Evolutionary conservation across 2,797 vertebrate genomes (phyloP).

Genomic region (Pygocentrus nattereri): DNA sequence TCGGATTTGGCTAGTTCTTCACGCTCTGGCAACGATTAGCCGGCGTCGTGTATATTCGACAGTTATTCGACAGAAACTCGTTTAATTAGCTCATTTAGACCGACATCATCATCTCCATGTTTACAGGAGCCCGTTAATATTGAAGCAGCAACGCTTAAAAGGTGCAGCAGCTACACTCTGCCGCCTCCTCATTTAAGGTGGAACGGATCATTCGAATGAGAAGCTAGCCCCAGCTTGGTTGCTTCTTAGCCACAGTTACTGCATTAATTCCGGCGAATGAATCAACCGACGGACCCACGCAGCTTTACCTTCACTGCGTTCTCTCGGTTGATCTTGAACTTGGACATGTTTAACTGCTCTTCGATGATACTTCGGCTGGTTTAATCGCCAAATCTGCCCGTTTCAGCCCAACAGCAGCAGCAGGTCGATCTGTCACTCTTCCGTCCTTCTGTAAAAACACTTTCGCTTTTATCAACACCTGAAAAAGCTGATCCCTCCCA

Average conservation of each 20-base stretch:
- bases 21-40: not conserved
- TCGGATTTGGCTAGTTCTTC: not conserved
- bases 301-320: conserved; percentile 65
- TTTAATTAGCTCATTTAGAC: not conserved
- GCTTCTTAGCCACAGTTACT: no score
- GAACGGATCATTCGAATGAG: no score
- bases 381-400: not conserved
- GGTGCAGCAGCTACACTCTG: no score
- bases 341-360: conserved; percentile 55
- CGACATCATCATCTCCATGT: no score
- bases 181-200: no score
- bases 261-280: not conserved
- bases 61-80: not conserved
- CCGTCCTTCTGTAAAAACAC: not conserved
- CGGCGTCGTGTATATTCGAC: not conserved
- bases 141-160: no score
- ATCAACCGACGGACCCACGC: not conserved
- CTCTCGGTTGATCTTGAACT: conserved; percentile 65
- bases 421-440: not conserved
- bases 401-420: not conserved
- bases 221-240: no score
- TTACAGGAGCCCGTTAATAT: no score
- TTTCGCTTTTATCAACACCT: conserved; percentile 2
- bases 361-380: not conserved
- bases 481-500: not conserved